Conservation (phyloP, 2,888 invertebrate species). For the Sabatieria punctata region DNA sequence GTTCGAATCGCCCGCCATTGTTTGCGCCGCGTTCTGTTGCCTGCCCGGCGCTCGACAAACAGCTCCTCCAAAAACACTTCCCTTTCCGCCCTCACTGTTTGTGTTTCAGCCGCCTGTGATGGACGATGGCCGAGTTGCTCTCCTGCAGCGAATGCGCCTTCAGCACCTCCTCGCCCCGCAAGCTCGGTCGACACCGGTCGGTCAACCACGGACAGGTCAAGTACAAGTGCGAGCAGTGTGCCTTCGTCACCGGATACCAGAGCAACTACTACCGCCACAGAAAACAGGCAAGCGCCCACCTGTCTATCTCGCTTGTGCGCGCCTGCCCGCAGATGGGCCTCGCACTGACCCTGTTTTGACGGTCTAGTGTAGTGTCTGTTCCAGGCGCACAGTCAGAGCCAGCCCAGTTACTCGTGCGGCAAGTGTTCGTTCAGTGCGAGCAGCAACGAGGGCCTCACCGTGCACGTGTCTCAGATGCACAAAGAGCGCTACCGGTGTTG, state of each 20-base stretch:
- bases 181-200: conserved; percentile 10
- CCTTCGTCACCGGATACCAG: conserved; percentile 11
- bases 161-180: conserved; percentile 7
- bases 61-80: too few species aligned
- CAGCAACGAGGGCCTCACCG: neutral
- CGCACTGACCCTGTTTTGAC: neutral
- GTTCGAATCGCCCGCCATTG: too few species aligned
- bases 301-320: too few species aligned
- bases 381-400: neutral
- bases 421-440: neutral
- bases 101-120: too few species aligned
- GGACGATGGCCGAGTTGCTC: too few species aligned
- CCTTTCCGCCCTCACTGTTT: too few species aligned
- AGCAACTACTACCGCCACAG: conserved; percentile 11
- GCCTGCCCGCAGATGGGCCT: too few species aligned
- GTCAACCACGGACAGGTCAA: conserved; percentile 10
- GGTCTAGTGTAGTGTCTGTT: neutral
- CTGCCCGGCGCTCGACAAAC: too few species aligned
- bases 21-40: too few species aligned
- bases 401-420: neutral
- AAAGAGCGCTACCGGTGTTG: neutral
- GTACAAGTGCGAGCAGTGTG: conserved; percentile 9
- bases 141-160: conserved; percentile 9
- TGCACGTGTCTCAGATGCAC: conserved; percentile 1
- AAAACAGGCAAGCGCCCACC: conserved; percentile 7